Conservation (phyloP, 2,113 vertebrate species). For the Oreochromis aureus region DNA sequence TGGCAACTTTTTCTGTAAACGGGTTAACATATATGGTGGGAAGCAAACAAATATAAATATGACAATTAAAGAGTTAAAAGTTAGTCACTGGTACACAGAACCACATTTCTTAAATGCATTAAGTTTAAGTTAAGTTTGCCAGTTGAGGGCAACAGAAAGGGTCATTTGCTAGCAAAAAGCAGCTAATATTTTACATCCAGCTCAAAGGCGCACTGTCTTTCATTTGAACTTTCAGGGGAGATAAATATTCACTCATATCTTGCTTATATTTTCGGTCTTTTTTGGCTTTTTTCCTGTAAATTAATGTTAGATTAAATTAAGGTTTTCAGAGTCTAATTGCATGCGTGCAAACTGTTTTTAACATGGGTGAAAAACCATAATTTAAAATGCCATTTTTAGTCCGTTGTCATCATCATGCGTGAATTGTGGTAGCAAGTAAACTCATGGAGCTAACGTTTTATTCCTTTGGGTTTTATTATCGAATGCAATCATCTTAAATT, state of each 20-base stretch:
- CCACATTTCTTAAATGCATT: neutral
- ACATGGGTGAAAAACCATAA: neutral
- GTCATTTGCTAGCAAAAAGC: neutral
- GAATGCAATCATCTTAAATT: neutral
- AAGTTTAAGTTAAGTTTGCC: neutral
- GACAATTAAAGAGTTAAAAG: neutral
- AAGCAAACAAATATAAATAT: neutral
- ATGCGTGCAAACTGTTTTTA: neutral
- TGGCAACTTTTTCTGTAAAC: neutral
- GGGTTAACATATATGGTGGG: neutral
- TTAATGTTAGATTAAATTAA: neutral
- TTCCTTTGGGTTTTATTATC: neutral
- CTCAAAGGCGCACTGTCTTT: neutral
- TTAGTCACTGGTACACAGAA: neutral
- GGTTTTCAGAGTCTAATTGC: neutral
- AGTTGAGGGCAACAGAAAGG: neutral
- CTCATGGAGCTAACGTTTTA: neutral
- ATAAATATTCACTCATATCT: neutral
- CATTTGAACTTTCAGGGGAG: neutral
- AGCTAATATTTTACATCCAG: neutral
- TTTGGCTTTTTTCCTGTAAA: neutral
- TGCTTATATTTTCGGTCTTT: neutral
- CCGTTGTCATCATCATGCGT: neutral
- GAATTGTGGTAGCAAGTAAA: neutral
- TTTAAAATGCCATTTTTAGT: neutral